Conservation (phyloP, 2,113 vertebrate genomes). For the Myrmecophaga tridactyla region DNA sequence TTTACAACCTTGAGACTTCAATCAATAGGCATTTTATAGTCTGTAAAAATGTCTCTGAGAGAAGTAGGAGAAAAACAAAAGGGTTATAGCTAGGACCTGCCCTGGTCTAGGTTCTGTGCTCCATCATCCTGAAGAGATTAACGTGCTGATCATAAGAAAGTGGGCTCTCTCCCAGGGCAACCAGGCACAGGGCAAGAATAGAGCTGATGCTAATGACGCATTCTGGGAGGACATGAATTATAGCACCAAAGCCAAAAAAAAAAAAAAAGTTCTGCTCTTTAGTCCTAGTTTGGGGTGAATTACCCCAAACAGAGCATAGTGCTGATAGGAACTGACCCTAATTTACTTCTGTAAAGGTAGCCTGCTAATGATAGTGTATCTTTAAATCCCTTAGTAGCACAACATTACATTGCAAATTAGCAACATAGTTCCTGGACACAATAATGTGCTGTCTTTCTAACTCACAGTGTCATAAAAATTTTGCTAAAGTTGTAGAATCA, state of each 20-base stretch:
- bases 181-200: slow-evolving; percentile 73
- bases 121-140: slow-evolving; percentile 64
- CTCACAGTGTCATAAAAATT: slow-evolving; percentile 1
- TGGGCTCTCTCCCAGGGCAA: slow-evolving; percentile 73
- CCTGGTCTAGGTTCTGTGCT: slow-evolving; percentile 35
- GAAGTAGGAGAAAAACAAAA: slow-evolving; percentile 66
- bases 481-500: slow-evolving; percentile 16
- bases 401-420: slow-evolving; percentile 22
- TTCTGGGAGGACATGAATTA: slow-evolving; percentile 84
- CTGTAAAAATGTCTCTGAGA: slow-evolving; percentile 74
- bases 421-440: not conserved
- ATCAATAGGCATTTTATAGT: slow-evolving; percentile 82
- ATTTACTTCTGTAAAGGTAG: slow-evolving; percentile 38
- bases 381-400: slow-evolving; percentile 2
- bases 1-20: slow-evolving; percentile 78
- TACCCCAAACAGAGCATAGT: slow-evolving; percentile 33
- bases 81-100: slow-evolving; percentile 52
- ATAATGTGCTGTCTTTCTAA: slow-evolving; percentile 17
- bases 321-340: not conserved
- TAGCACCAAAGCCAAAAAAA: slow-evolving; percentile 80
- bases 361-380: slow-evolving; percentile 36
- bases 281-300: slow-evolving; percentile 73
- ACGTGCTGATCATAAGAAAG: slow-evolving; percentile 78
- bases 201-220: slow-evolving; percentile 79
- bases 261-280: slow-evolving; percentile 77